Percentiles rank a stretch among this genome's conserved stretches.
These are phyloP conservation scores for Macrobrachium nipponense DNA, from an alignment of 1,140 invertebrate species.

Conservation along the genomic window DNA sequence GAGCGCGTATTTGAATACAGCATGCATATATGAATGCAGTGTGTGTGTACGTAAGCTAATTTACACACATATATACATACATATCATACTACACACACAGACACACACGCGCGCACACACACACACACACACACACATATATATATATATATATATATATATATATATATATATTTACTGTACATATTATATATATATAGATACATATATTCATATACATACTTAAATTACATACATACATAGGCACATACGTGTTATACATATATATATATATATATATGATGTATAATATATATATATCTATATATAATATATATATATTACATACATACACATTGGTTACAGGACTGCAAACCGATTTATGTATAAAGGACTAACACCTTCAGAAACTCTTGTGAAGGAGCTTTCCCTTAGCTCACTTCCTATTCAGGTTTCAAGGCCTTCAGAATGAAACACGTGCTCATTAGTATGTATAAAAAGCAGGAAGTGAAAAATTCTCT, in stretches of 20 bases:
- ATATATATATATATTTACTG: neutral
- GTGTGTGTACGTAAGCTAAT: too few species aligned
- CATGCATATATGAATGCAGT: too few species aligned
- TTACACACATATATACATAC: too few species aligned
- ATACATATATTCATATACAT: neutral
- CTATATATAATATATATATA: too few species aligned
- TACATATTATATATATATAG: neutral
- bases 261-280: slow-evolving; percentile 2
- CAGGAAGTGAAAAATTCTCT: too few species aligned
- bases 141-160: neutral
- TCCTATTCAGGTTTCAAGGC: neutral
- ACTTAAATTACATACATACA: neutral
- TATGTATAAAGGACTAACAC: too few species aligned
- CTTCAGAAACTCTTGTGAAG: too few species aligned
- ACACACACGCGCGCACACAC: neutral
- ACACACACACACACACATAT: neutral
- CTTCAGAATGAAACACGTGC: too few species aligned
- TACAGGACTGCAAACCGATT: too few species aligned
- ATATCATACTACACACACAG: neutral
- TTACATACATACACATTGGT: neutral
- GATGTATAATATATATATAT: too few species aligned
- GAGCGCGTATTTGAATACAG: too few species aligned
- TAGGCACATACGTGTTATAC: neutral
- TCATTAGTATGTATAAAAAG: too few species aligned
- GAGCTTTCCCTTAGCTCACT: neutral